Evolutionary conservation across 2,113 vertebrate genomes (phyloP), one percentile per base, ranked within the genome.

Genomic region (Puffinus mauretanicus): DNA sequence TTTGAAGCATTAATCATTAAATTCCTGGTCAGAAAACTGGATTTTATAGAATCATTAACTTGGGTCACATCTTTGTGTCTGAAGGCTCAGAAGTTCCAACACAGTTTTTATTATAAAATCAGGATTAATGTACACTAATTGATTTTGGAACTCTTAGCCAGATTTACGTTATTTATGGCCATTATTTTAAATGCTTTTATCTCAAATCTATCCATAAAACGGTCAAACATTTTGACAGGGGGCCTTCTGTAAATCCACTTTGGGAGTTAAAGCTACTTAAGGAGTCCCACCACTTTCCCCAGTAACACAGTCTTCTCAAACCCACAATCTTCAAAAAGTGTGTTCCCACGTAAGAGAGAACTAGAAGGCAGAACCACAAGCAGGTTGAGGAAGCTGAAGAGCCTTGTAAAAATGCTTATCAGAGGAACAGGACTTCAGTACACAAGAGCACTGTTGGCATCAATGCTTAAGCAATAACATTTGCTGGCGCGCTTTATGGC

Each of bases 1-100:
- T 88, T 77, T 34, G 52, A 92, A 88, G 86, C 64, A 94, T 71
- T 81, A 93, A 90, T 94, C 58, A 67, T 77, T 81, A 96, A 57
- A 83, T 85, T 94, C 62, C 60, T 73, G 52, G 66, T 66, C 55
- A 32, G 58, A 88, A 92, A 88, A n/a, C 52, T 83, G 52, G 26
- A 46, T 94, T 96, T 75, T 54, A 77, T 8, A 84, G 84, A 84
- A 87, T 66, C 76, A 58, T 82, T 93, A 86, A 86, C 76, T 88
- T 86, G 77, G 73, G 73, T 82, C 18, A 60, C 18, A 44, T 52
- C 57, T 81, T 93, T 86, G 65, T 58, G 29, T 51, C 72, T 75
- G 47, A 34, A 94, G 40, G 70, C 25, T 86, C 61, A 69, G 80
- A 87, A 78, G 34, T 91, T 91, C 47, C 72, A 61, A 40, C n/a